Evolutionary conservation across 1,140 invertebrate species (phyloP), one percentile per base, ranked within the genome.

Genomic region (Halotydeus destructor): DNA sequence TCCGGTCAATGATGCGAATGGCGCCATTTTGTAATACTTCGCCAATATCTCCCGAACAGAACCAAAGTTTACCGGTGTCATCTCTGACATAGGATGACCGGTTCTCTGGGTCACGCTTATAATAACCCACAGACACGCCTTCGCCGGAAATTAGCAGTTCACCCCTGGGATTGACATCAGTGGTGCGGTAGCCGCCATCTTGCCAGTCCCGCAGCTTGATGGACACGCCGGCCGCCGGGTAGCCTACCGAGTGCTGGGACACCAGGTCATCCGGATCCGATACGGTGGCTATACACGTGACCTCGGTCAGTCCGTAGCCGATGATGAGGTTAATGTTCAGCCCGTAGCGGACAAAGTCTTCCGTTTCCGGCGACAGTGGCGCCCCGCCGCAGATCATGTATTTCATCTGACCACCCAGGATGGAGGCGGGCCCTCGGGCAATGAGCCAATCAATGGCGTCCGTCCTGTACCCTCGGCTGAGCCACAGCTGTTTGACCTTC

Each of bases 21-120:
- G 75, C 78, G 30, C 93, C 93, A 63, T 97, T 86, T 22, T 69
- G 62, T 34, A 88, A 76, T 46, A 94, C 64, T 67, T 93, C 83
- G 5, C 79, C 89, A 63, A 99, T 85, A 62, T 99, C 93, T 3
- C 93, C 93, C 35, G 85, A 88, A 51, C 75, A 76, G 61, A 98
- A 97, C 80, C 86, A 93, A 44, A 76, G 65, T 47, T 68, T 70
- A 0, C 79, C 81, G 50, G 79, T 69, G 50, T 73, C 70, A 39
- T 75, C 71, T n/a, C n/a, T 50, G 42, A 76, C 24, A 64, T 93
- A 99, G 49, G 91, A 84, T 58, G 94, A 85, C 38, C 72, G 69
- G 0, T 85, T 86, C 61, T 86, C 84, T 33, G 76, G 74, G 4
- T 74, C 68, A 44, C 89, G 71, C 59, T 89, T 89, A 61, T 83